phyloP scores from a whole-genome alignment of 2,888 invertebrate genomes.

The Bombylius major region DNA sequence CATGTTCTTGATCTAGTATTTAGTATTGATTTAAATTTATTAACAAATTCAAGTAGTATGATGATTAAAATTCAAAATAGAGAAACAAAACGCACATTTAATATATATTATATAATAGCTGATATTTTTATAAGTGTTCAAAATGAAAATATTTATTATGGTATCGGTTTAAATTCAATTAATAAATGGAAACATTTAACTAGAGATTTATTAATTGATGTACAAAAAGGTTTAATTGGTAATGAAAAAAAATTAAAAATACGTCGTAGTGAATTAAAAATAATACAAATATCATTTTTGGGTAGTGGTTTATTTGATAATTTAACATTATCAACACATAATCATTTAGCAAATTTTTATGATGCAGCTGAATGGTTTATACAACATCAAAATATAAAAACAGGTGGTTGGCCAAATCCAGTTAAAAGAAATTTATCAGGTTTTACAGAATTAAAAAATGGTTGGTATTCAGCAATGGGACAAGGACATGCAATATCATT shows the following conservation, averaged over 20 bases:
- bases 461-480: slow-evolving; percentile 97
- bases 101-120: slow-evolving; percentile 70
- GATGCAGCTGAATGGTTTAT: slow-evolving; percentile 91
- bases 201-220: slow-evolving; percentile 77
- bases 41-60: slow-evolving; percentile 64
- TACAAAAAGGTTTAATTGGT: slow-evolving; percentile 77
- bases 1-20: slow-evolving; percentile 63
- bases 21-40: slow-evolving; percentile 57
- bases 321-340: slow-evolving; percentile 64
- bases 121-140: slow-evolving; percentile 59
- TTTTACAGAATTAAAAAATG: slow-evolving; percentile 65
- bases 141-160: slow-evolving; percentile 75
- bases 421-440: slow-evolving; percentile 65
- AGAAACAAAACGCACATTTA: slow-evolving; percentile 64
- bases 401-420: slow-evolving; percentile 90
- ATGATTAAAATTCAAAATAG: slow-evolving; percentile 65
- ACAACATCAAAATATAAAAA: slow-evolving; percentile 62
- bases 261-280: slow-evolving; percentile 38
- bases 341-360: slow-evolving; percentile 84
- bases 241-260: slow-evolving; percentile 25
- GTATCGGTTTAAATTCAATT: slow-evolving; percentile 50
- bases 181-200: slow-evolving; percentile 67
- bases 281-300: slow-evolving; percentile 50
- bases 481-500: slow-evolving; percentile 96
- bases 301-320: slow-evolving; percentile 66